A percentile compares a stretch with the other conserved stretches of the same genome.
Conservation (phyloP, 2,797 vertebrate species). For the Pseudochaenichthys georgianus region DNA sequence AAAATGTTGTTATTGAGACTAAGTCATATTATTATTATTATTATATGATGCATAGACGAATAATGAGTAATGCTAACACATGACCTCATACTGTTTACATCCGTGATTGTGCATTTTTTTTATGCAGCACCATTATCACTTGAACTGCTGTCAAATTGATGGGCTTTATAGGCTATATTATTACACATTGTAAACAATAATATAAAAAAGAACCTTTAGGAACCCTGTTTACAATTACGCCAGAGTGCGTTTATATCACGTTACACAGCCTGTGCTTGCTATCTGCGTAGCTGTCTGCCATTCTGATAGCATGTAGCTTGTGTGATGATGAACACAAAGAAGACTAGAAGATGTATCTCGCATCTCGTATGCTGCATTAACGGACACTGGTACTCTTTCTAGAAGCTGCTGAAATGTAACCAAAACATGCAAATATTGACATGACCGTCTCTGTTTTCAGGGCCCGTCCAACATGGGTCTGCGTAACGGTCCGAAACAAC, state of each 20-base stretch:
- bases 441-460: constrained; percentile 1
- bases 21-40: not conserved
- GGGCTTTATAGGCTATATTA: not conserved
- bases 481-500: constrained; percentile 15
- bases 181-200: not conserved
- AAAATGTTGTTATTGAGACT: not conserved
- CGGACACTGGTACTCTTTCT: not conserved
- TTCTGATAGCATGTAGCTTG: constrained; percentile 41
- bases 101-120: constrained; percentile 47
- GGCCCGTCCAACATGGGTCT: constrained; percentile 21
- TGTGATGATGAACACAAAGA: not conserved
- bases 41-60: not conserved
- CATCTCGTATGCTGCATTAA: not conserved
- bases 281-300: not conserved
- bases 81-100: constrained; percentile 17
- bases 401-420: not conserved
- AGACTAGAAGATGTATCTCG: not conserved
- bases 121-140: not conserved
- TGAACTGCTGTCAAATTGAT: not conserved
- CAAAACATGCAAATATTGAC: not conserved
- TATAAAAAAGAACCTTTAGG: not conserved
- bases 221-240: not conserved
- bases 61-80: not conserved
- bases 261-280: not conserved
- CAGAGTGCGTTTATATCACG: not conserved